Base-by-base conservation (phyloP, 1,140 invertebrate genomes). In the Rhyzopertha dominica region DNA sequence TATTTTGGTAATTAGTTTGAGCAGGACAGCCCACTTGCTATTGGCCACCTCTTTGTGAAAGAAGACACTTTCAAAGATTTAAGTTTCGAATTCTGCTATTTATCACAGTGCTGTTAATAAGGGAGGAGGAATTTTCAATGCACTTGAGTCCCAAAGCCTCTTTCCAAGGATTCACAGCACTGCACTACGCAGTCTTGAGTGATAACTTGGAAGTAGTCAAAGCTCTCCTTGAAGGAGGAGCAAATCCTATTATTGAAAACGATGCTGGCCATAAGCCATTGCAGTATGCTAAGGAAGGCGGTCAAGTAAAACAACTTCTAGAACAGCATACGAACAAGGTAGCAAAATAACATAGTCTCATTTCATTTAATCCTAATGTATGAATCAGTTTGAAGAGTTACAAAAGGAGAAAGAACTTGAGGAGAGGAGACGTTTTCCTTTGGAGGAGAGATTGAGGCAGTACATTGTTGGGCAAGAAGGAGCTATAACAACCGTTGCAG, bases 381-480 rank as follows among this genome's bases (percentile, higher is more conserved):
- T 76, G 84, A 90, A 44, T 35, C 50, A 80, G 70, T 74, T 66
- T 68, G 70, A 75, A 54, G 70, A 74, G 47, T 59, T 69, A 18
- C 54, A 74, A 53, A 69, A 71, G 53, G 61, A 75, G 59, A 70
- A 74, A 62, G 80, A 86, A 69, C 78, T 82, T 2, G 89, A 93
- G 66, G 88, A 93, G 67, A 76, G 90, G 32, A 73, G 87, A 58
- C 77, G 79, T 58, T 94, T 89, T 76, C 91, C 91, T 2, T 68
- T 95, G n/a, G 91, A 95, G 65, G 78, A 90, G 63, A 73, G 90
- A 54, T 70, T 95, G 4, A 87, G 84, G 58, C 76, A 91, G 65
- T 72, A 78, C 56, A 90, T 96, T 56, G 85, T 96, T 39, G 92
- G 92, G 1, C 92, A 96, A 71, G 85, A 90, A 62, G 83, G 81